Evolutionary conservation across 2,888 invertebrate species (phyloP).

Genomic region (Plagiodera versicolora): DNA sequence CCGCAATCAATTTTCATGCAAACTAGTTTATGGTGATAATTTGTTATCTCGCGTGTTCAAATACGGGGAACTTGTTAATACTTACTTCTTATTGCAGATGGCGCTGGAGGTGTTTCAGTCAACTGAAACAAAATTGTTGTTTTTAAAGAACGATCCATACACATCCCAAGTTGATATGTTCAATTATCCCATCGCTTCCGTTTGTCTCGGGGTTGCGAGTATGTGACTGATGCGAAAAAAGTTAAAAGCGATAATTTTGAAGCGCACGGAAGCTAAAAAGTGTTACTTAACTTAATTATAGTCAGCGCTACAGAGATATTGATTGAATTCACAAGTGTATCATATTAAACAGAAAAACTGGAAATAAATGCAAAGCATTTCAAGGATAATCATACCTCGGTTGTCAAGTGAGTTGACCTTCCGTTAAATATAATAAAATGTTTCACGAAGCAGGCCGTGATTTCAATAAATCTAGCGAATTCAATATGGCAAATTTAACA

Average conservation of each 20-base stretch:
- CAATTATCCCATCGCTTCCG: no score
- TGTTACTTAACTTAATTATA: no score
- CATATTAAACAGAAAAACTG: no score
- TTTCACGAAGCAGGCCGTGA: neutral
- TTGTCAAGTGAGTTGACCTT: neutral
- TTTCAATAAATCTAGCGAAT: neutral
- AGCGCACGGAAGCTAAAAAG: no score
- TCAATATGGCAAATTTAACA: neutral
- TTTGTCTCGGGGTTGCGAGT: no score
- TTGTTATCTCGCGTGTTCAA: neutral
- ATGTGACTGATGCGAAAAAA: no score
- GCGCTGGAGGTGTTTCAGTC: slow-evolving; percentile 51
- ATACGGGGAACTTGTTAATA: slow-evolving; percentile 29
- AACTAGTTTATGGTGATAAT: neutral
- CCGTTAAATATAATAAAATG: slow-evolving; percentile 1
- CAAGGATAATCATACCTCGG: slow-evolving; percentile 5
- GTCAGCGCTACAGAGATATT: no score
- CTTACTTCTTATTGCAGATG: slow-evolving; percentile 55
- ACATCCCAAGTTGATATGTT: no score
- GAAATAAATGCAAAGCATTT: slow-evolving; percentile 6
- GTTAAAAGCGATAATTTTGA: no score
- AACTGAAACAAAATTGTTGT: slow-evolving; percentile 47
- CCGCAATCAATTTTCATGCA: neutral
- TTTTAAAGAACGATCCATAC: no score
- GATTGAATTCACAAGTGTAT: neutral